Percentiles rank a stretch among this genome's conserved stretches.
These are phyloP conservation scores for Ommatoiulus sabulosus DNA, from an alignment of 2,888 invertebrate species.

Conservation along the genomic window DNA sequence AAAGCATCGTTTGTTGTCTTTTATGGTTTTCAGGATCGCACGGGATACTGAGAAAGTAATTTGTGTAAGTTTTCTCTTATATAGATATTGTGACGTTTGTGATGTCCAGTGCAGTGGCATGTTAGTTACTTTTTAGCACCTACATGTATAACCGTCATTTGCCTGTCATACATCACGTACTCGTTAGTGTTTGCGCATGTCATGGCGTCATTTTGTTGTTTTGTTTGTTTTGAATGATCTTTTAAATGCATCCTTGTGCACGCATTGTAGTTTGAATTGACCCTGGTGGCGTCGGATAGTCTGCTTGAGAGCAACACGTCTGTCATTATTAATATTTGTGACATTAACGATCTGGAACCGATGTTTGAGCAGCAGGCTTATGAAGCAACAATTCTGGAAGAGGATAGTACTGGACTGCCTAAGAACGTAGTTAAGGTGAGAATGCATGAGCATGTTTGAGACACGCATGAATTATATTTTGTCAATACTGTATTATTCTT, in stretches of 20 bases:
- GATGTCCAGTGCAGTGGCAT: not conserved
- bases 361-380: constrained; percentile 80
- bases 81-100: not conserved
- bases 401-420: constrained; percentile 75
- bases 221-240: constrained; percentile 63
- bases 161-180: not conserved
- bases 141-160: too few relatives aligned
- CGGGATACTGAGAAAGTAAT: not conserved
- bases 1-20: not conserved
- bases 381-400: constrained; percentile 80
- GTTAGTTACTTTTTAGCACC: not conserved
- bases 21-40: constrained; percentile 1
- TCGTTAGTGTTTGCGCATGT: not conserved
- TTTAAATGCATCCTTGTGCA: constrained; percentile 65
- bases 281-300: constrained; percentile 89
- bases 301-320: constrained; percentile 88
- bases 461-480: too few relatives aligned
- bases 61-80: constrained; percentile 37
- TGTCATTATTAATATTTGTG: constrained; percentile 82
- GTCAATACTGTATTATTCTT: not conserved
- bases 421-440: constrained; percentile 65
- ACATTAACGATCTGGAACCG: constrained; percentile 92
- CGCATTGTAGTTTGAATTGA: constrained; percentile 81
- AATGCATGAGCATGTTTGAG: constrained; percentile 36
- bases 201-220: constrained; percentile 57